Conservation (phyloP, 2,113 vertebrate genomes). For the Varanus komodoensis region DNA sequence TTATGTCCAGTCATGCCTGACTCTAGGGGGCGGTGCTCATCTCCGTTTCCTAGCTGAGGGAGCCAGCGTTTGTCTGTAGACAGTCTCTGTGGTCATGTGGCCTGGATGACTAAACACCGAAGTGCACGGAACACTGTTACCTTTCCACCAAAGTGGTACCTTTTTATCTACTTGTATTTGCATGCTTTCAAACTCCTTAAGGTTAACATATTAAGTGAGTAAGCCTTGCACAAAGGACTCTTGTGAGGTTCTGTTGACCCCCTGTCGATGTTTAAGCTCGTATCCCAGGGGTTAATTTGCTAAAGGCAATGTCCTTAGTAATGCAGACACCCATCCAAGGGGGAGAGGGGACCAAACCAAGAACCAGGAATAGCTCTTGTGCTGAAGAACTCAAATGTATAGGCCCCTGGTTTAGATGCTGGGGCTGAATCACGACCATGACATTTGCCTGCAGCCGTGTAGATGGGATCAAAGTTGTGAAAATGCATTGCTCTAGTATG, state of each 20-base stretch:
- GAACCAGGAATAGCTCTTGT: background rate
- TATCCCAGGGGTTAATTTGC: background rate
- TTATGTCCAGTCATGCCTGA: too few species aligned
- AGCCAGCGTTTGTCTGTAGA: too few species aligned
- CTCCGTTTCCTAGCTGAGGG: too few species aligned
- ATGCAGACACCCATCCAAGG: background rate
- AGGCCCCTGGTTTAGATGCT: background rate
- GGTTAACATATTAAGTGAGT: background rate
- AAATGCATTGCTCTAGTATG: background rate
- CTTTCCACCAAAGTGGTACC: too few species aligned
- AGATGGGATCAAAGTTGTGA: background rate
- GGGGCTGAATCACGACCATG: background rate
- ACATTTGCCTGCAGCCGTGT: background rate
- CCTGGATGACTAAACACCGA: too few species aligned
- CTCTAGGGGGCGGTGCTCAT: too few species aligned
- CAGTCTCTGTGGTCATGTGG: too few species aligned
- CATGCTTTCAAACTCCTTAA: background rate
- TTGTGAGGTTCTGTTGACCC: background rate
- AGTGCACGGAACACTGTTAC: too few species aligned
- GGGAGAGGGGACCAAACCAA: background rate
- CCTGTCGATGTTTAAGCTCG: background rate
- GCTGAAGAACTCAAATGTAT: background rate
- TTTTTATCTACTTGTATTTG: too few species aligned
- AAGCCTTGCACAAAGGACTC: background rate
- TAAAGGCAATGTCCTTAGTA: background rate